Evolutionary conservation across 2,113 vertebrate genomes (phyloP).

Genomic region (Electrona antarctica): DNA sequence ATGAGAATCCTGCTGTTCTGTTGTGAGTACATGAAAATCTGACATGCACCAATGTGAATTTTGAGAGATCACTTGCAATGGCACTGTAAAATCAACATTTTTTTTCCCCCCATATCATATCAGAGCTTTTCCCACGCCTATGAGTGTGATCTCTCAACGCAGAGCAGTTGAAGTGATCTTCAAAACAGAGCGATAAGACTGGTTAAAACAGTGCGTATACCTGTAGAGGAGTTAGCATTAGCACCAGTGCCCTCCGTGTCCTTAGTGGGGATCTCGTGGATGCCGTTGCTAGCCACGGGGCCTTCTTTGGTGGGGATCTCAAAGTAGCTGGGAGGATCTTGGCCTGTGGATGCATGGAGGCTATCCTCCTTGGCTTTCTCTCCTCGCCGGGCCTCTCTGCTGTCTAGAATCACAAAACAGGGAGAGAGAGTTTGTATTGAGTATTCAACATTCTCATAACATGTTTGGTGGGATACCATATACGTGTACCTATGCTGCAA

Average conservation of each 20-base stretch:
- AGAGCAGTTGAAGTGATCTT: too few species aligned
- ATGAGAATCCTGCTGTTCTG: too few species aligned
- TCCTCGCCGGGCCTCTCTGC: constrained; percentile 84
- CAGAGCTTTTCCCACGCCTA: too few species aligned
- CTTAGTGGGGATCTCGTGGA: constrained; percentile 95
- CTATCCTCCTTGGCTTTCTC: constrained; percentile 86
- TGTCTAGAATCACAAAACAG: constrained; percentile 65
- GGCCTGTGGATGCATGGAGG: constrained; percentile 81
- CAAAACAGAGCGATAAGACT: too few species aligned
- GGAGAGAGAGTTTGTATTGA: background rate
- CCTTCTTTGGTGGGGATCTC: constrained; percentile 95
- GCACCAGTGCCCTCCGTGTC: constrained; percentile 84
- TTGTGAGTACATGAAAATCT: too few species aligned
- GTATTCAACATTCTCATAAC: background rate
- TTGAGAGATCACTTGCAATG: too few species aligned
- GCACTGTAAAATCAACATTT: too few species aligned
- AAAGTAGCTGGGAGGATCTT: constrained; percentile 89
- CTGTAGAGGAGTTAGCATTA: constrained; percentile 69
- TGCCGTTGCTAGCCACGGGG: constrained; percentile 84
- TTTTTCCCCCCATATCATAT: too few species aligned
- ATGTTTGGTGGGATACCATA: too few species aligned
- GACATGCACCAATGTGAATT: too few species aligned
- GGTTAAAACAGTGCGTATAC: constrained; percentile 44
- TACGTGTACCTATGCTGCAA: too few species aligned
- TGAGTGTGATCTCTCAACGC: too few species aligned